These are phyloP conservation scores for Xiphophorus hellerii DNA, from an alignment of 2,113 vertebrate genomes.

Conservation along the genomic window DNA sequence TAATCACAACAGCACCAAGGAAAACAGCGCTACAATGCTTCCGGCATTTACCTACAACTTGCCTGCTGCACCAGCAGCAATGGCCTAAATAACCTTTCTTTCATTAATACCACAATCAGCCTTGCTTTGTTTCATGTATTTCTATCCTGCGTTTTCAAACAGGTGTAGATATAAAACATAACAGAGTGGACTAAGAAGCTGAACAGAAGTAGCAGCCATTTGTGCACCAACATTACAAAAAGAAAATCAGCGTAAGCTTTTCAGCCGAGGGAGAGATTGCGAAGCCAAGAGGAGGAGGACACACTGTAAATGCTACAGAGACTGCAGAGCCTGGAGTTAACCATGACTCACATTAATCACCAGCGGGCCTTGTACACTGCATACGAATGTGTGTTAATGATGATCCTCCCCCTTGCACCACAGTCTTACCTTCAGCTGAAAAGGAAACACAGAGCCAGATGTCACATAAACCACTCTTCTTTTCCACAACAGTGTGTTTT, in stretches of 20 bases:
- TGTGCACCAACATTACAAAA: neutral
- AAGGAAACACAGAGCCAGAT: conserved; percentile 44
- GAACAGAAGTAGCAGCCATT: conserved; percentile 18
- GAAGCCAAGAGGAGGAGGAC: conserved; percentile 44
- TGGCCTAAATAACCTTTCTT: neutral
- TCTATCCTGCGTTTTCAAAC: neutral
- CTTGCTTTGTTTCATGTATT: conserved; percentile 1
- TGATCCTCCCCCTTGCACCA: conserved; percentile 48
- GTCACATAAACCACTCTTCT: conserved; percentile 43
- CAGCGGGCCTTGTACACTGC: conserved; percentile 52
- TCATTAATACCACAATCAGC: neutral
- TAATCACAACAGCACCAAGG: neutral
- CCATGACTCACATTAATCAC: conserved; percentile 74
- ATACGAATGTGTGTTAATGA: conserved; percentile 53
- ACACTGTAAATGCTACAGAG: conserved; percentile 69
- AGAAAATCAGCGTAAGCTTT: conserved; percentile 49
- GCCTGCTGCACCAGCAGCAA: neutral
- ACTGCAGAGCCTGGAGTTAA: conserved; percentile 55
- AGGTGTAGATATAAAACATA: neutral
- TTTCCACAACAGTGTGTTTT: neutral
- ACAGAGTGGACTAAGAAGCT: conserved; percentile 9
- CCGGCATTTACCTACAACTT: neutral
- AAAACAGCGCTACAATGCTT: neutral
- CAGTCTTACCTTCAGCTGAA: conserved; percentile 51
- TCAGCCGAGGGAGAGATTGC: conserved; percentile 17